These are phyloP conservation scores for cattle (Bos taurus) DNA, from an alignment of 2,113 vertebrate genomes.

Conservation along the genomic window DNA sequence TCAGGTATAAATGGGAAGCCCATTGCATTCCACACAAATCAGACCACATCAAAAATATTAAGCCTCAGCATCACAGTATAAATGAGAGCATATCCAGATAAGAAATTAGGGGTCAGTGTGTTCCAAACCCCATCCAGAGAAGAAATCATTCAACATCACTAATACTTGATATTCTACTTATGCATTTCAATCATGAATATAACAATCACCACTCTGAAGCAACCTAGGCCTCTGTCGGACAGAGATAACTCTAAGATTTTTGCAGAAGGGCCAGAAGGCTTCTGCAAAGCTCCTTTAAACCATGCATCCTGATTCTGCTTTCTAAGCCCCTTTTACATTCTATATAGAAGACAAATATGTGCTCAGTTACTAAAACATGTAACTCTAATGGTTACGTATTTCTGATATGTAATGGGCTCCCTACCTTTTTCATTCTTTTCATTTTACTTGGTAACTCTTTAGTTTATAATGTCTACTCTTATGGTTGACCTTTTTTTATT, in stretches of 20 bases:
- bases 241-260: not conserved
- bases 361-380: not conserved
- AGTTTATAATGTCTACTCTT: not conserved
- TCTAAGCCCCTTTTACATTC: not conserved
- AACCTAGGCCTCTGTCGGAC: not conserved
- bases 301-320: not conserved
- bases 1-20: not conserved
- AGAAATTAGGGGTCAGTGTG: not conserved
- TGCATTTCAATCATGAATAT: not conserved
- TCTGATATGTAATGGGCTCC: not conserved
- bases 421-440: not conserved
- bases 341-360: not conserved
- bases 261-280: not conserved
- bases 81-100: not conserved
- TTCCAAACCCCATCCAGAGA: conserved; percentile 16
- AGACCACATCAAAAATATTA: not conserved
- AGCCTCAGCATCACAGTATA: not conserved
- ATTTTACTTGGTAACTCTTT: not conserved
- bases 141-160: not conserved
- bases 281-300: not conserved
- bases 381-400: not conserved
- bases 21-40: not conserved
- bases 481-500: not conserved
- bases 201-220: not conserved
- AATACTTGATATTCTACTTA: not conserved